A percentile compares a stretch with the other conserved stretches of the same genome.
These are phyloP conservation scores for Dipodomys stephensi DNA, from an alignment of 2,113 vertebrate genomes.

Conservation along the genomic window DNA sequence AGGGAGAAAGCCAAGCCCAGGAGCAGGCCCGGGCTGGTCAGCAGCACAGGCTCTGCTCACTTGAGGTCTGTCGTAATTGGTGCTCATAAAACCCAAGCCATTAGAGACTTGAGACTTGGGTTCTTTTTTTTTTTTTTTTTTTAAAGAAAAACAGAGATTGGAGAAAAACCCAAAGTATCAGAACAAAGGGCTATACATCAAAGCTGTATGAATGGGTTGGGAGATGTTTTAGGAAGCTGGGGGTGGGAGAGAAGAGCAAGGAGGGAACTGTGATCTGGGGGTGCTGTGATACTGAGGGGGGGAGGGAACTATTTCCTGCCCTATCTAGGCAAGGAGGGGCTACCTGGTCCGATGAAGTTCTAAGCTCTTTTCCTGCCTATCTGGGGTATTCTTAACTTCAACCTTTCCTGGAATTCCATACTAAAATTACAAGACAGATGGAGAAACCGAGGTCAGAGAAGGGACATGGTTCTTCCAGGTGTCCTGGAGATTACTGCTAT, in stretches of 20 bases:
- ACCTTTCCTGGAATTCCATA: not conserved
- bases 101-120: slow-evolving; percentile 49
- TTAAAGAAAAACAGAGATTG: not conserved
- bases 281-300: too few species aligned
- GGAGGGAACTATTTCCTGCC: not conserved
- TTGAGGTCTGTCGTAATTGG: slow-evolving; percentile 60
- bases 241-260: not conserved
- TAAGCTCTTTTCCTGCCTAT: not conserved
- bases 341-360: not conserved
- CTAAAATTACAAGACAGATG: not conserved
- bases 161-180: slow-evolving; percentile 27
- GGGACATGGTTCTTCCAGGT: not conserved
- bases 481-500: too few species aligned
- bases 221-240: not conserved
- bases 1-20: slow-evolving; percentile 31
- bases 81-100: slow-evolving; percentile 48
- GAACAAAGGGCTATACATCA: slow-evolving; percentile 25
- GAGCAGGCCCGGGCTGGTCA: slow-evolving; percentile 70
- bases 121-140: not conserved
- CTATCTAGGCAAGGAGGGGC: not conserved
- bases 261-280: not conserved
- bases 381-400: not conserved
- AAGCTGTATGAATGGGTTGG: not conserved
- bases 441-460: not conserved
- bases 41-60: slow-evolving; percentile 38